Evolutionary conservation across 2,888 invertebrate species (phyloP).

Genomic region (Ypsolopha scabrella): DNA sequence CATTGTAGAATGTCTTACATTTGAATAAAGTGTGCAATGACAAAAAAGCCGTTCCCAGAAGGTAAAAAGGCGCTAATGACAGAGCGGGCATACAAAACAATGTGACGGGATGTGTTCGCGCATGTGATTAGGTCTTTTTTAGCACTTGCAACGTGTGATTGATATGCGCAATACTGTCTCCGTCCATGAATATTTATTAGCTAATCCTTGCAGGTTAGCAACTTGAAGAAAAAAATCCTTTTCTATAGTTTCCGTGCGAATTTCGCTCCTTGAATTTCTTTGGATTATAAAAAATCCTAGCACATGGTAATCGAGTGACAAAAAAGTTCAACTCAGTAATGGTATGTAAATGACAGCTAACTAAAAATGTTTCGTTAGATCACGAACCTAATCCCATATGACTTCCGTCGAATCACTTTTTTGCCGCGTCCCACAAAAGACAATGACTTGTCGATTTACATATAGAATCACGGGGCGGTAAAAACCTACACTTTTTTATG

Average conservation of each 20-base stretch:
- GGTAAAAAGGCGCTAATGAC: slow-evolving; percentile 57
- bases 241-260: slow-evolving; percentile 51
- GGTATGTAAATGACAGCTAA: background rate
- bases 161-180: slow-evolving; percentile 61
- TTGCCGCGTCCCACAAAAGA: slow-evolving; percentile 29
- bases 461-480: slow-evolving; percentile 41
- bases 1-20: slow-evolving; percentile 40
- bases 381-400: slow-evolving; percentile 28
- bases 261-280: slow-evolving; percentile 16
- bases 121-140: slow-evolving; percentile 58
- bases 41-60: slow-evolving; percentile 8
- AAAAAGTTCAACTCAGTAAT: slow-evolving; percentile 12
- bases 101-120: slow-evolving; percentile 50
- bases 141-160: slow-evolving; percentile 54
- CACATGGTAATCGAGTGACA: slow-evolving; percentile 5
- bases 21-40: slow-evolving; percentile 36
- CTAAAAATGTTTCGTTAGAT: background rate
- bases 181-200: slow-evolving; percentile 57
- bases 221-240: slow-evolving; percentile 21
- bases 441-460: slow-evolving; percentile 63
- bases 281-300: background rate
- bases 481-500: slow-evolving; percentile 26
- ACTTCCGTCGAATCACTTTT: slow-evolving; percentile 32
- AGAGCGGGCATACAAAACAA: slow-evolving; percentile 40
- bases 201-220: slow-evolving; percentile 44